These are phyloP conservation scores for Onthophagus sagittarius DNA, from an alignment of 2,888 invertebrate species.

Conservation along the genomic window DNA sequence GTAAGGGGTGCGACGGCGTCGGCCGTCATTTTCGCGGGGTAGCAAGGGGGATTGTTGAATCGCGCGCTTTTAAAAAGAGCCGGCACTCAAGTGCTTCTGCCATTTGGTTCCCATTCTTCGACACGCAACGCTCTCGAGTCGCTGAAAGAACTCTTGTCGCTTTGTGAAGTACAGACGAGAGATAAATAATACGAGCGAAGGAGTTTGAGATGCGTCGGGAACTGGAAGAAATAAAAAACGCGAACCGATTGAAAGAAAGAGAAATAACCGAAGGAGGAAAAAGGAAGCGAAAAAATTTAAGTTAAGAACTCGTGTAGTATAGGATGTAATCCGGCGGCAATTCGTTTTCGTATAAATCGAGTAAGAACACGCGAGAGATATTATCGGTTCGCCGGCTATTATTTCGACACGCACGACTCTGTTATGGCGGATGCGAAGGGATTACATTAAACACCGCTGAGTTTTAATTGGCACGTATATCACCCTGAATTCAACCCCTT, in stretches of 20 bases:
- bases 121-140: background rate
- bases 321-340: conserved; percentile 27
- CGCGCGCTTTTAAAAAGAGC: background rate
- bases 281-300: background rate
- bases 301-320: conserved; percentile 21
- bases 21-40: background rate
- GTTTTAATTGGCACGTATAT: conserved; percentile 48
- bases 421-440: conserved; percentile 44
- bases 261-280: background rate
- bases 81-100: background rate
- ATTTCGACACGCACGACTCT: conserved; percentile 44
- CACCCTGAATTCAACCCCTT: conserved; percentile 33
- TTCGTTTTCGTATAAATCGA: conserved; percentile 40
- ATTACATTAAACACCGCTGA: conserved; percentile 46
- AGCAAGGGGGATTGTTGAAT: background rate
- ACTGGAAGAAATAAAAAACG: background rate
- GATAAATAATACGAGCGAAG: background rate
- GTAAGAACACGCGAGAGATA: conserved; percentile 43
- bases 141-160: background rate
- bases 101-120: background rate
- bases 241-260: background rate
- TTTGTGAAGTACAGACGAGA: background rate
- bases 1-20: background rate
- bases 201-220: background rate
- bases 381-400: conserved; percentile 40